These are phyloP conservation scores for Philonicus albiceps DNA, from an alignment of 2,888 invertebrate genomes.

Conservation along the genomic window DNA sequence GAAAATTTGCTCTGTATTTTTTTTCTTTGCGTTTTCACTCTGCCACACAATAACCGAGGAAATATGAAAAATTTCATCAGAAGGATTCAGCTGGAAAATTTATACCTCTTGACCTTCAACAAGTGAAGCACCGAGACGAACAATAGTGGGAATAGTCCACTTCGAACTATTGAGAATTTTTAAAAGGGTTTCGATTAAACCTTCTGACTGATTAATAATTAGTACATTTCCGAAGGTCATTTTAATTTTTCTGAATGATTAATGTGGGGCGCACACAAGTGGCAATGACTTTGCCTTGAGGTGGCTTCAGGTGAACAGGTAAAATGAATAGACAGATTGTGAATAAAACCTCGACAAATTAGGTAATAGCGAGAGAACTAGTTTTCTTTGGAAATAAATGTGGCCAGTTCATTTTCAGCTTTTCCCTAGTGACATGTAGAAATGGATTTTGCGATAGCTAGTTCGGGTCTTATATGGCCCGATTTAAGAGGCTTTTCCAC, in stretches of 20 bases:
- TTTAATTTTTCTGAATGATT: slow-evolving; percentile 18
- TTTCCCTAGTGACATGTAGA: neutral
- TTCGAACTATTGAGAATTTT: neutral
- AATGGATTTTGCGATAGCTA: neutral
- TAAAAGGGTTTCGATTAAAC: neutral
- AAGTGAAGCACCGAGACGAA: neutral
- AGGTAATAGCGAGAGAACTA: neutral
- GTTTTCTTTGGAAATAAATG: neutral
- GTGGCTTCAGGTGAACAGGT: neutral
- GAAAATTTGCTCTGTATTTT: neutral
- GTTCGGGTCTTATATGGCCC: neutral
- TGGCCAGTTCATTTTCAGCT: neutral
- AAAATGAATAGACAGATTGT: neutral
- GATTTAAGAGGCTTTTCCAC: neutral
- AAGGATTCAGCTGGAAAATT: neutral
- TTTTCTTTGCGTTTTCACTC: neutral
- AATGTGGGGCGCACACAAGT: neutral
- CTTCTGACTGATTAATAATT: neutral
- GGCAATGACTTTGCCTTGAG: slow-evolving; percentile 1
- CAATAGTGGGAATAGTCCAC: neutral
- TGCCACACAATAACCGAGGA: neutral
- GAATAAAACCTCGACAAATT: neutral
- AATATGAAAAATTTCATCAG: neutral
- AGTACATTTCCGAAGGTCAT: neutral
- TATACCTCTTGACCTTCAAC: neutral